Conservation (phyloP, 2,888 invertebrate genomes). For the Noctuana brunneofusca region DNA sequence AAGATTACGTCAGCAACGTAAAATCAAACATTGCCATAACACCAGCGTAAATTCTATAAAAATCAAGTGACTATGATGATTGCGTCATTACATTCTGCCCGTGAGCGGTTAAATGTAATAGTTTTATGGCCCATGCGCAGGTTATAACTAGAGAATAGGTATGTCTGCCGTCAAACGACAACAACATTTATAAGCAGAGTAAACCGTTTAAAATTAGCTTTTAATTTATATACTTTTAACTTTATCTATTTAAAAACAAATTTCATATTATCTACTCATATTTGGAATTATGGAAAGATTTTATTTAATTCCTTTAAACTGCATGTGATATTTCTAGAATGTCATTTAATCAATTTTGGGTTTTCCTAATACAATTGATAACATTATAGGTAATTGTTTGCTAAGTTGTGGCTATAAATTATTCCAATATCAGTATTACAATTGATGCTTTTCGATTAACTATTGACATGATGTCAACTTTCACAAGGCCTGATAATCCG, state of each 20-base stretch:
- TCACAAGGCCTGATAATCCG: conserved; percentile 15
- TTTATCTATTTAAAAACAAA: too few relatives aligned
- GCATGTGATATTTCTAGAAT: conserved; percentile 7
- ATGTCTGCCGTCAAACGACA: neutral
- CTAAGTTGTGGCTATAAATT: conserved; percentile 16
- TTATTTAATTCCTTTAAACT: neutral
- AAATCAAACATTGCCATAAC: conserved; percentile 7
- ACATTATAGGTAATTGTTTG: conserved; percentile 8
- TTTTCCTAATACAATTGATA: conserved; percentile 15
- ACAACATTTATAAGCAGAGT: neutral
- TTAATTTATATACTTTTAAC: too few relatives aligned
- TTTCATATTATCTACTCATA: too few relatives aligned
- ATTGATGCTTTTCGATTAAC: conserved; percentile 18
- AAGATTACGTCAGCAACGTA: conserved; percentile 19
- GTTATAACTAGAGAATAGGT: neutral
- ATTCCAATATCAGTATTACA: conserved; percentile 16
- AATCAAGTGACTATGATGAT: conserved; percentile 12
- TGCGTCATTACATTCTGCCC: neutral
- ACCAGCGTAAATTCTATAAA: conserved; percentile 13
- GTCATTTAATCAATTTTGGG: neutral
- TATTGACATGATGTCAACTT: conserved; percentile 13
- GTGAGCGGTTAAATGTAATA: conserved; percentile 3
- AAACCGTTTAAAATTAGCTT: neutral
- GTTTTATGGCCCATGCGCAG: neutral
- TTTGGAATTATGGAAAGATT: neutral